Conservation (phyloP, 2,797 vertebrate genomes). For the Austrolebias charrua region DNA sequence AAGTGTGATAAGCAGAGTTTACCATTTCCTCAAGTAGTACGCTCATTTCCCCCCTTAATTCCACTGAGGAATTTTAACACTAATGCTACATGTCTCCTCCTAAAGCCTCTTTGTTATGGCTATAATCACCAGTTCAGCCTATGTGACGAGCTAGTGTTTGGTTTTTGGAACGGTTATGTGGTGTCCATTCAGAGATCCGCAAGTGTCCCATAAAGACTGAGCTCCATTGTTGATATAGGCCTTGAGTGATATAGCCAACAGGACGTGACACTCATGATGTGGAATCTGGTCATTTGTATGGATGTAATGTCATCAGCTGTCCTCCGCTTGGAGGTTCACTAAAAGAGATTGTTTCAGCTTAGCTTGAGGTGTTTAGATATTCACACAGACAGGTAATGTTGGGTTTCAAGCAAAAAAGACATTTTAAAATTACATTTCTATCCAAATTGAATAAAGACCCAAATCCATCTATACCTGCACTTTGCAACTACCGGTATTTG, state of each 20-base stretch:
- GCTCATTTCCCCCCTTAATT: slow-evolving; percentile 54
- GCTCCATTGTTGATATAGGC: slow-evolving; percentile 64
- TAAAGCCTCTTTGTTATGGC: slow-evolving; percentile 76
- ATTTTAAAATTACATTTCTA: too few relatives aligned
- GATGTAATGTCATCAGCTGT: slow-evolving; percentile 55
- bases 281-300: slow-evolving; percentile 68
- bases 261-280: slow-evolving; percentile 63
- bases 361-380: slow-evolving; percentile 5
- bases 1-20: slow-evolving; percentile 62
- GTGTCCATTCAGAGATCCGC: slow-evolving; percentile 66
- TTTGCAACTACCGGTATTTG: not conserved
- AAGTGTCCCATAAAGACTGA: slow-evolving; percentile 60
- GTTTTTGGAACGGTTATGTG: slow-evolving; percentile 60
- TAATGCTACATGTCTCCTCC: slow-evolving; percentile 68
- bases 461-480: too few relatives aligned
- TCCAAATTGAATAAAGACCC: too few relatives aligned
- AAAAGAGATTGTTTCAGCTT: slow-evolving; percentile 10
- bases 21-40: slow-evolving; percentile 67
- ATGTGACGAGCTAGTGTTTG: slow-evolving; percentile 74
- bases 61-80: slow-evolving; percentile 59
- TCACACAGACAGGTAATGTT: slow-evolving; percentile 1
- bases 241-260: slow-evolving; percentile 58
- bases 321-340: slow-evolving; percentile 29
- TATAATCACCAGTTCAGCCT: slow-evolving; percentile 66
- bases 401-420: too few relatives aligned